A percentile compares a stretch with the other conserved stretches of the same genome.
These are phyloP conservation scores for Rhabdornis inornatus DNA, from an alignment of 2,113 vertebrate species.

Conservation along the genomic window DNA sequence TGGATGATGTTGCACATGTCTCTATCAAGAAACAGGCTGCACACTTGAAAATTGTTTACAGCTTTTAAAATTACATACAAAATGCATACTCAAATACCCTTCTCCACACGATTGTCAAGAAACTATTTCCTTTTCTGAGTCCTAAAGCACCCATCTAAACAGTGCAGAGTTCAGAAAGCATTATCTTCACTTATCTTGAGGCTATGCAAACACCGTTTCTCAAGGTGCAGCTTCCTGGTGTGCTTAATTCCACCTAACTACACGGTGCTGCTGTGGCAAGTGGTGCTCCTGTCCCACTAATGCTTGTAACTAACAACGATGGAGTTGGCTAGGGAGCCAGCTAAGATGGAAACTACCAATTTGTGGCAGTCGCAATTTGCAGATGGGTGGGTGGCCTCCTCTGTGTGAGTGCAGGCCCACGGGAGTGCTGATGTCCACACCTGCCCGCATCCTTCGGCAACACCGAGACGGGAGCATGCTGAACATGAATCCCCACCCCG, in stretches of 20 bases:
- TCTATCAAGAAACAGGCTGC: background rate
- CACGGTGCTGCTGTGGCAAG: background rate
- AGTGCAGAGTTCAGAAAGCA: background rate
- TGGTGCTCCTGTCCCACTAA: fast-evolving
- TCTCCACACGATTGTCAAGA: background rate
- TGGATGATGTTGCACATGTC: background rate
- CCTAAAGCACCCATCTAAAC: background rate
- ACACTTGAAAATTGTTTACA: background rate
- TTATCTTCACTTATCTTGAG: background rate
- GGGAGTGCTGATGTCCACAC: fast-evolving
- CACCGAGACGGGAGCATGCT: fast-evolving
- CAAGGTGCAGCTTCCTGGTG: background rate
- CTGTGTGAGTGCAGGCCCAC: fast-evolving
- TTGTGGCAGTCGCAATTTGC: background rate
- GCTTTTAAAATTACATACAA: background rate
- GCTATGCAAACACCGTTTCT: background rate
- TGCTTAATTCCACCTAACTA: background rate
- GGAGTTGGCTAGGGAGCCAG: background rate
- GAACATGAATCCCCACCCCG: background rate
- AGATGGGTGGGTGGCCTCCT: background rate
- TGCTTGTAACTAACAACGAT: background rate
- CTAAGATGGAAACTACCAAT: background rate
- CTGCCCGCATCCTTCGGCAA: background rate
- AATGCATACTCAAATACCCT: background rate
- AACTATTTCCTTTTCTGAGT: background rate